A percentile compares a stretch with the other conserved stretches of the same genome.
Evolutionary conservation across 2,113 vertebrate genomes (phyloP).

Genomic region (Neoarius graeffei): DNA sequence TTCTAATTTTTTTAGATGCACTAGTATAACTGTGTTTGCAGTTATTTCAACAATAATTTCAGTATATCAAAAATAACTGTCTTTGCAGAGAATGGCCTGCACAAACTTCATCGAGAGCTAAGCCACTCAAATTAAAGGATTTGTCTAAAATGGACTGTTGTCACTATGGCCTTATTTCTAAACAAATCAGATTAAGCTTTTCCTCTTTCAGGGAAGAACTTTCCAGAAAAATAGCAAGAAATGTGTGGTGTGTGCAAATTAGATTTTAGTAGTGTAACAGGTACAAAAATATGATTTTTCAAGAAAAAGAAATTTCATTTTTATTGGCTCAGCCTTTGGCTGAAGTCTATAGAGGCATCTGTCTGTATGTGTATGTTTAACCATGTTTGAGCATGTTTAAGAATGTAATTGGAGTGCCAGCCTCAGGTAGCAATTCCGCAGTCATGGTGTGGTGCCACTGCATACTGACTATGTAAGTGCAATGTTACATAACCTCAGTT

Average conservation of each 20-base stretch:
- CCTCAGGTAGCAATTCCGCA: too few relatives aligned
- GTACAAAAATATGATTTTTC: background rate
- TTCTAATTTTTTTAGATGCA: too few relatives aligned
- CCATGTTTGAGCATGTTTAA: too few relatives aligned
- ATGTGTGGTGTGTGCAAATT: background rate
- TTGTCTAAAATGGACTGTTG: slow-evolving; percentile 25
- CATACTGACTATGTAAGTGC: too few relatives aligned
- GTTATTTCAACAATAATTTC: too few relatives aligned
- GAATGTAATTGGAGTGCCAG: too few relatives aligned
- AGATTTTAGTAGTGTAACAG: background rate
- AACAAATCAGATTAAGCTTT: background rate
- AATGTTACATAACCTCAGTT: too few relatives aligned
- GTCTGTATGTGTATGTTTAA: too few relatives aligned
- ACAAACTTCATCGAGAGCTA: background rate
- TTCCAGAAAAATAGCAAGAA: background rate
- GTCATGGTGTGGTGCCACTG: too few relatives aligned
- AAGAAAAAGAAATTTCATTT: background rate
- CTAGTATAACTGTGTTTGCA: too few relatives aligned
- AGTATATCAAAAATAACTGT: background rate
- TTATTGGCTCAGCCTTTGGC: too few relatives aligned
- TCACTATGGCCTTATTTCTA: slow-evolving; percentile 8
- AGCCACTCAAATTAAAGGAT: slow-evolving; percentile 38
- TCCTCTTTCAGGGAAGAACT: background rate
- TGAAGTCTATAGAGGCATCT: too few relatives aligned
- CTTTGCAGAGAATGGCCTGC: background rate